These are phyloP conservation scores for Gortyna flavago DNA, from an alignment of 2,888 invertebrate genomes.

Conservation along the genomic window DNA sequence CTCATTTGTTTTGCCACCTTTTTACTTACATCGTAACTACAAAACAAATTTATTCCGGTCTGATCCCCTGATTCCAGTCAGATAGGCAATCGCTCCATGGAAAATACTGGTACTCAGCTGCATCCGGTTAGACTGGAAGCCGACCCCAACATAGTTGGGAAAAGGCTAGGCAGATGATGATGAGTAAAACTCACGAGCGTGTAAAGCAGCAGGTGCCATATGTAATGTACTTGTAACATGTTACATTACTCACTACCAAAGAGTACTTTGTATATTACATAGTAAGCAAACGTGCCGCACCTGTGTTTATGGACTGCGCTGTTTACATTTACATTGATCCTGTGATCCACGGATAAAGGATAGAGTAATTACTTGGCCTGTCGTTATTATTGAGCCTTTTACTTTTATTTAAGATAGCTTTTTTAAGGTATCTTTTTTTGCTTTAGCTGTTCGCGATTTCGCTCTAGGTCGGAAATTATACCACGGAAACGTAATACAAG, in stretches of 20 bases:
- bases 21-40: neutral
- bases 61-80: no score
- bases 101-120: no score
- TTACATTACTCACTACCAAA: constrained; percentile 39
- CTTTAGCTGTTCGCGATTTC: neutral
- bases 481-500: neutral
- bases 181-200: constrained; percentile 6
- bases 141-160: no score
- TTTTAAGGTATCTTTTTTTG: neutral
- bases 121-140: no score
- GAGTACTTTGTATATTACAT: no score
- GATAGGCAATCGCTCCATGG: no score
- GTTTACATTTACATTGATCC: constrained; percentile 46
- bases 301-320: constrained; percentile 46
- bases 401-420: neutral
- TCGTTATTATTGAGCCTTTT: constrained; percentile 2
- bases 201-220: constrained; percentile 28
- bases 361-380: constrained; percentile 13
- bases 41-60: no score
- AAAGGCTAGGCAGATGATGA: no score
- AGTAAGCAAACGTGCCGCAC: constrained; percentile 48
- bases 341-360: constrained; percentile 13
- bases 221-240: constrained; percentile 28
- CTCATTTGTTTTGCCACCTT: neutral
- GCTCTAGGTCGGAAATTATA: neutral